Percentiles rank a stretch among this genome's conserved stretches.
Conservation (phyloP, 1,140 invertebrate genomes). For the Watersipora subatra region DNA sequence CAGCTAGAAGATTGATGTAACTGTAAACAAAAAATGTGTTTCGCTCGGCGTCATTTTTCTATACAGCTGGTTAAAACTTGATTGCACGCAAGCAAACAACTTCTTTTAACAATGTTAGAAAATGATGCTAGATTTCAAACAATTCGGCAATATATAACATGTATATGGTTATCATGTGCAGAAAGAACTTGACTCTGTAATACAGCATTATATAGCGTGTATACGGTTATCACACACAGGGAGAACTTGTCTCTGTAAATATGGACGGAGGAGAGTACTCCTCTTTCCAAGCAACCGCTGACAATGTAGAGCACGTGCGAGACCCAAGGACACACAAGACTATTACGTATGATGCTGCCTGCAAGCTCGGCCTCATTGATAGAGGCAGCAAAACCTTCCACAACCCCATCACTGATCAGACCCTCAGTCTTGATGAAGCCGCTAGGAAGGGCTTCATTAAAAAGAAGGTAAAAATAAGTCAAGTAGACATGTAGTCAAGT, state of each 20-base stretch:
- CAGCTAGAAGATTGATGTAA: no score
- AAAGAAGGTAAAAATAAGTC: conserved; percentile 1
- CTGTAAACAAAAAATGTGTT: no score
- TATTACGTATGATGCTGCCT: not conserved
- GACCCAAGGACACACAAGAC: not conserved
- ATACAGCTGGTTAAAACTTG: no score
- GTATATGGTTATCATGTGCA: no score
- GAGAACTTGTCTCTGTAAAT: conserved; percentile 47
- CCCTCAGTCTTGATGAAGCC: not conserved
- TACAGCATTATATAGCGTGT: no score
- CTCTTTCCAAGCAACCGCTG: conserved; percentile 10
- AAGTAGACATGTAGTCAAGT: no score
- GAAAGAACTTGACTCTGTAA: no score
- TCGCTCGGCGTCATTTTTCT: no score
- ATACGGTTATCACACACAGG: not conserved
- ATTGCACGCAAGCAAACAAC: no score
- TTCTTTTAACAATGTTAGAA: no score
- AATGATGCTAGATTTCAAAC: no score
- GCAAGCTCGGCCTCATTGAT: conserved; percentile 1
- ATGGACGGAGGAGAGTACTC: conserved; percentile 56
- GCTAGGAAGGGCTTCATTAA: not conserved
- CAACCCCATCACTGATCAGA: not conserved
- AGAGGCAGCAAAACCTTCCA: not conserved
- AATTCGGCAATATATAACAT: no score
- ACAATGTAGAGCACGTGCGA: conserved; percentile 48